Base-by-base conservation (phyloP, 1,140 invertebrate genomes). In the Bombus turneri region DNA sequence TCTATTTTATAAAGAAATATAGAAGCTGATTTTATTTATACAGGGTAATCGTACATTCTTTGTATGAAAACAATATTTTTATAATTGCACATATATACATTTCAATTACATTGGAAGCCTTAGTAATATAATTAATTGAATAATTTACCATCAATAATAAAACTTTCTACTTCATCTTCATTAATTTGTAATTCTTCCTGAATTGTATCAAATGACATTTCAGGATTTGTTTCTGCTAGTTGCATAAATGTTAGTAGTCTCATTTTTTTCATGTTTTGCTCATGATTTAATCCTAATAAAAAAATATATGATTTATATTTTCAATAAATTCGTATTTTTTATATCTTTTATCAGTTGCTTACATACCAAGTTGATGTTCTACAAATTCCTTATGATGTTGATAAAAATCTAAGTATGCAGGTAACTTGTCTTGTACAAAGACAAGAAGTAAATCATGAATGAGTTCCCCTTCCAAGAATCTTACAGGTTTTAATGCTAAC, bases 261-360 rank as follows among this genome's bases (percentile, higher is more conserved):
- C 99, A 99, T 99, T 94, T 99, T 99, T 89, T 98, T 98, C 95
- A 99, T 96, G 92, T 99, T 99, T 92, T 98, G 97, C 91, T 99
- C 98, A 95, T 99, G 99, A 92, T 98, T 98, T 39, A 99, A 94
- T 81, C 97, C 97, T 97, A 92, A 83, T 89, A 83, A 82, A 34
- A 62, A 81, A 81, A 74, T 53, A 34, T 18, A 80, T 15, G 47
- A 73, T 39, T 74, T 83, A 76, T 74, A 53, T 47, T 64, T 25
- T 3, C 8, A 78, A 39, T 31, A 74, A 31, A 74, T 59, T 75
- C 37, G 73, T 47, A 62, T 73, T 77, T 82, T 74, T 37, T 47
- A 83, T 28, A 81, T 76, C 25, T 59, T 15, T 64, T 31, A 64
- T 64, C 13, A n/a, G 6, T 25, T 13, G 9, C 53, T 10, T 82